A percentile compares a stretch with the other conserved stretches of the same genome.
These are phyloP conservation scores for Euthynnus affinis DNA, from an alignment of 2,797 vertebrate genomes.

Conservation along the genomic window DNA sequence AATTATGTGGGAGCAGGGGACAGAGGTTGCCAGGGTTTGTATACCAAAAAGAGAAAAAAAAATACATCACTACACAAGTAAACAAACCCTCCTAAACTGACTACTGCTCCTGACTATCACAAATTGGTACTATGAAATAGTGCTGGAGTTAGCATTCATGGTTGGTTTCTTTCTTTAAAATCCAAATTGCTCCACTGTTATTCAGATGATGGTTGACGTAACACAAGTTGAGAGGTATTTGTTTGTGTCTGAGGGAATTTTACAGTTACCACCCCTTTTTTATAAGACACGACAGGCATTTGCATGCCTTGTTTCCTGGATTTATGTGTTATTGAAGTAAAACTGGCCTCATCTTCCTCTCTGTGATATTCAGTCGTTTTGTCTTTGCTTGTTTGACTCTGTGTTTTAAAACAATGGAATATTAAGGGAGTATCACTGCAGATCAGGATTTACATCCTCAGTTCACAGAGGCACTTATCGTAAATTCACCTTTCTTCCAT, in stretches of 20 bases:
- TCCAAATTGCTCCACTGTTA: conserved; percentile 43
- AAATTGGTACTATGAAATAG: conserved; percentile 48
- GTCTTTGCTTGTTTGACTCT: conserved; percentile 61
- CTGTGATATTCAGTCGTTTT: conserved; percentile 49
- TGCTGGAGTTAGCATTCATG: conserved; percentile 33
- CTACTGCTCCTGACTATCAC: conserved; percentile 18
- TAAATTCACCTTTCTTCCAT: conserved; percentile 71
- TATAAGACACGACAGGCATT: conserved; percentile 50
- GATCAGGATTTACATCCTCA: conserved; percentile 73
- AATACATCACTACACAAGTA: conserved; percentile 7
- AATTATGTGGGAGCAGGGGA: background rate
- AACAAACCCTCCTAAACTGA: conserved; percentile 18
- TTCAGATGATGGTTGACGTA: conserved; percentile 46
- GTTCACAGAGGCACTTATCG: conserved; percentile 74
- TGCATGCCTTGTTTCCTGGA: conserved; percentile 44
- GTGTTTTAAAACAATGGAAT: conserved; percentile 54
- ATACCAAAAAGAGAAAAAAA: conserved; percentile 6
- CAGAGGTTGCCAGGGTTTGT: conserved; percentile 5
- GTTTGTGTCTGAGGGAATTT: conserved; percentile 53
- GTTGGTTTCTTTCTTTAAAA: conserved; percentile 49
- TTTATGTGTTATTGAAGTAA: conserved; percentile 57
- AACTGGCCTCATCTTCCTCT: conserved; percentile 43
- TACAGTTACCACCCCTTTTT: conserved; percentile 42
- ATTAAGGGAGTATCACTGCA: conserved; percentile 66
- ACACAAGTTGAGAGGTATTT: conserved; percentile 55